Evolutionary conservation across 2,113 vertebrate species (phyloP).

Genomic region (Poicephalus meyeri): DNA sequence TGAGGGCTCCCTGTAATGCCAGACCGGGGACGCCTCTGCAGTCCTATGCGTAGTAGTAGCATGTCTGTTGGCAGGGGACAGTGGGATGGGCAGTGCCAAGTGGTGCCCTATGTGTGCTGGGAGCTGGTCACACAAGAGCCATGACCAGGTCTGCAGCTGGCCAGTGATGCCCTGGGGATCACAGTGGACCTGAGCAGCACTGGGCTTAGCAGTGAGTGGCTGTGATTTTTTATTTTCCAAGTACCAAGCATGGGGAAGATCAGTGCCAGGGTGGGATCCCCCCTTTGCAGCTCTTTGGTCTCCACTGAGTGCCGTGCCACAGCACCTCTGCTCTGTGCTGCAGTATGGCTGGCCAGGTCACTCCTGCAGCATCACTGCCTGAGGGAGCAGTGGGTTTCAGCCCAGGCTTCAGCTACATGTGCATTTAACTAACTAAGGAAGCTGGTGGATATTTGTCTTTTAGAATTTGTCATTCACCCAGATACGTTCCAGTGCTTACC

Average conservation of each 20-base stretch:
- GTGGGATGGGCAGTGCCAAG: background rate
- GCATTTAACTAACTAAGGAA: background rate
- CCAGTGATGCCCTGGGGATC: background rate
- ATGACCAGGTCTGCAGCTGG: background rate
- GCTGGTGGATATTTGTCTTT: rapidly evolving
- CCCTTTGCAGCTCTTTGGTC: background rate
- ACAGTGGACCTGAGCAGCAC: background rate
- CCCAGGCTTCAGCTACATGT: background rate
- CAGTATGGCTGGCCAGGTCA: background rate
- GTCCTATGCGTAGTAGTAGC: background rate
- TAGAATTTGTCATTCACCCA: background rate
- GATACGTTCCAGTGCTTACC: background rate
- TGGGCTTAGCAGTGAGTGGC: background rate
- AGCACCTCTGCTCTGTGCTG: background rate
- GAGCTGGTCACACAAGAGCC: background rate
- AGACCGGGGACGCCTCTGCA: background rate
- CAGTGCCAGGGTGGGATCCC: background rate
- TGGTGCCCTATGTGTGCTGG: background rate
- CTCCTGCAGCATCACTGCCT: rapidly evolving
- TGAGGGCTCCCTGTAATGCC: background rate
- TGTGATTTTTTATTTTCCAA: background rate
- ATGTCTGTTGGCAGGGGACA: background rate
- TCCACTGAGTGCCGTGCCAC: rapidly evolving
- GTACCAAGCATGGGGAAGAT: background rate
- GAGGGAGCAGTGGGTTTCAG: background rate